phyloP scores from a whole-genome alignment of 2,113 vertebrate genomes.

The Urocynchramus pylzowi region DNA sequence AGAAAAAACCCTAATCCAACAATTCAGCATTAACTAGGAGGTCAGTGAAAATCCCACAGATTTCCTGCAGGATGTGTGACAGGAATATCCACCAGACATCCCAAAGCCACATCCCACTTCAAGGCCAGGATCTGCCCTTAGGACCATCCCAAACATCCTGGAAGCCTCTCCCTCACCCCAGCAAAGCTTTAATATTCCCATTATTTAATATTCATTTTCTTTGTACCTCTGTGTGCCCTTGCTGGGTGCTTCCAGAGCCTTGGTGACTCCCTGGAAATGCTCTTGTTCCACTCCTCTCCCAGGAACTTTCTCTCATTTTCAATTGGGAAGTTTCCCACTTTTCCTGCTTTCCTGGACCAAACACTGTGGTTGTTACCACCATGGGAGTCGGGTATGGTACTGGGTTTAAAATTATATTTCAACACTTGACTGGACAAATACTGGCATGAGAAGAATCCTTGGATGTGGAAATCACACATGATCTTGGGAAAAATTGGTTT shows the following conservation, averaged over 20 bases:
- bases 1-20: background rate
- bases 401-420: slow-evolving; percentile 44
- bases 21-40: background rate
- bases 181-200: background rate
- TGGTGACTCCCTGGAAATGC: background rate
- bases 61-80: background rate
- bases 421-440: slow-evolving; percentile 41
- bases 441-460: slow-evolving; percentile 51
- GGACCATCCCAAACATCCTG: background rate
- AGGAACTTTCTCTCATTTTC: slow-evolving; percentile 24
- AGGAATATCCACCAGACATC: background rate
- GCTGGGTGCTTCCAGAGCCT: background rate
- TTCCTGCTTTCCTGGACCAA: slow-evolving; percentile 47
- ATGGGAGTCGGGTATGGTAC: slow-evolving; percentile 29
- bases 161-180: background rate
- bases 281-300: slow-evolving; percentile 23
- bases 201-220: background rate
- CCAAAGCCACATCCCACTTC: background rate
- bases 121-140: background rate
- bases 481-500: slow-evolving; percentile 53
- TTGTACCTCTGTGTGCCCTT: background rate
- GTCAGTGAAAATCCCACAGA: background rate
- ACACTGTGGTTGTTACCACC: background rate
- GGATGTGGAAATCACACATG: slow-evolving; percentile 57
- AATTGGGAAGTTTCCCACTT: slow-evolving; percentile 16